These are phyloP conservation scores for Limanda limanda DNA, from an alignment of 2,113 vertebrate genomes.

Conservation along the genomic window DNA sequence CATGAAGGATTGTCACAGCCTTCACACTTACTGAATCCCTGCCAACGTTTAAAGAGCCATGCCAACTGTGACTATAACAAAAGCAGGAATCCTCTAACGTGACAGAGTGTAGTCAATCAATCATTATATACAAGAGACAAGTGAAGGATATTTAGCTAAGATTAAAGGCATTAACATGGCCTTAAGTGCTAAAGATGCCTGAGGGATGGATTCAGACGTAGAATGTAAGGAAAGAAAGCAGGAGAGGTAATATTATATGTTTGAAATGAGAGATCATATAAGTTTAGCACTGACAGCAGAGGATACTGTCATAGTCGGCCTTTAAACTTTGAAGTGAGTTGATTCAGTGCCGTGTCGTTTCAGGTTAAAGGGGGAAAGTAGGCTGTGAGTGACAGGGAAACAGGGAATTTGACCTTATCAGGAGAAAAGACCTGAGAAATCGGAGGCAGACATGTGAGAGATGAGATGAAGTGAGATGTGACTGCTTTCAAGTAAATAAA, in stretches of 20 bases:
- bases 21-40: neutral
- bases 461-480: neutral
- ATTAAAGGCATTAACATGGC: neutral
- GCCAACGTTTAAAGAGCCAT: neutral
- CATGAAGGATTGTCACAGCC: constrained; percentile 11
- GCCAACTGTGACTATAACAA: neutral
- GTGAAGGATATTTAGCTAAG: neutral
- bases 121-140: neutral
- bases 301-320: neutral
- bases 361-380: neutral
- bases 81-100: neutral
- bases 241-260: neutral
- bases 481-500: neutral
- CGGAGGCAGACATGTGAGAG: too few species aligned
- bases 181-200: constrained; percentile 10
- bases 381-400: constrained; percentile 1
- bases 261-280: neutral
- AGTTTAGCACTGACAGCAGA: neutral
- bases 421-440: neutral
- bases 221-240: constrained; percentile 10
- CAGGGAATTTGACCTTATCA: neutral
- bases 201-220: constrained; percentile 44
- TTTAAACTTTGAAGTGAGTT: neutral
- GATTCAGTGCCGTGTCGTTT: neutral
- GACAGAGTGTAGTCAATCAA: neutral